phyloP scores from a whole-genome alignment of 2,113 vertebrate species.

The Salminus brasiliensis region DNA sequence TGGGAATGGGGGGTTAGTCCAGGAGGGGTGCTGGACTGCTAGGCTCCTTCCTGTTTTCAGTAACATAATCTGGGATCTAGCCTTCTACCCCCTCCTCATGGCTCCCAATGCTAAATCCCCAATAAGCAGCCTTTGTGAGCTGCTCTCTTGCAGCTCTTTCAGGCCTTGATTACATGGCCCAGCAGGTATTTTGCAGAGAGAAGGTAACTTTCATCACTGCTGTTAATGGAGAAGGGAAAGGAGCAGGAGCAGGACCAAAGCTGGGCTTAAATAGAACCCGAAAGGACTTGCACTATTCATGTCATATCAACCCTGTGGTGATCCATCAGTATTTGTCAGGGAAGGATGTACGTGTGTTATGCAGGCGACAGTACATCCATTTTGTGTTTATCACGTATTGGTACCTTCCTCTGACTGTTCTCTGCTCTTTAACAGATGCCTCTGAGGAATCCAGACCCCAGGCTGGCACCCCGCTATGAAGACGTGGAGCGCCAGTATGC shows the following conservation, averaged over 20 bases:
- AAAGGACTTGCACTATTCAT: conserved; percentile 30
- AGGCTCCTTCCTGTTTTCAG: conserved; percentile 48
- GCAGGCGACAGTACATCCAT: background rate
- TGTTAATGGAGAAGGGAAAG: conserved; percentile 39
- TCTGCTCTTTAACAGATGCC: conserved; percentile 48
- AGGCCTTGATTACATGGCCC: conserved; percentile 48
- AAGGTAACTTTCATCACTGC: conserved; percentile 43
- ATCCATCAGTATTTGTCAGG: conserved; percentile 18
- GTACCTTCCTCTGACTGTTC: conserved; percentile 7
- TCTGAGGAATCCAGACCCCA: conserved; percentile 46
- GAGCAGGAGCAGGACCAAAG: conserved; percentile 29
- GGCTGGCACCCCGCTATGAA: conserved; percentile 52
- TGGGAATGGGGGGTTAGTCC: conserved; percentile 20
- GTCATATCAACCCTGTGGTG: conserved; percentile 21
- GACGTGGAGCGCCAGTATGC: conserved; percentile 76
- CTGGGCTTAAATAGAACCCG: conserved; percentile 20
- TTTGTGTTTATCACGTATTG: background rate
- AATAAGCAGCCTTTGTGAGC: conserved; percentile 51
- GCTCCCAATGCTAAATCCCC: conserved; percentile 47
- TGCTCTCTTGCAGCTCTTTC: conserved; percentile 38
- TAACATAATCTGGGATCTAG: conserved; percentile 47
- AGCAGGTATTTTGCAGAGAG: conserved; percentile 42
- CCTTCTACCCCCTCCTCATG: conserved; percentile 33
- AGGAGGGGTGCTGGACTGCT: conserved; percentile 11
- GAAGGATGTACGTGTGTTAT: background rate